phyloP scores from a whole-genome alignment of 64 coral and sea anemone species.

The Porites lutea region DNA sequence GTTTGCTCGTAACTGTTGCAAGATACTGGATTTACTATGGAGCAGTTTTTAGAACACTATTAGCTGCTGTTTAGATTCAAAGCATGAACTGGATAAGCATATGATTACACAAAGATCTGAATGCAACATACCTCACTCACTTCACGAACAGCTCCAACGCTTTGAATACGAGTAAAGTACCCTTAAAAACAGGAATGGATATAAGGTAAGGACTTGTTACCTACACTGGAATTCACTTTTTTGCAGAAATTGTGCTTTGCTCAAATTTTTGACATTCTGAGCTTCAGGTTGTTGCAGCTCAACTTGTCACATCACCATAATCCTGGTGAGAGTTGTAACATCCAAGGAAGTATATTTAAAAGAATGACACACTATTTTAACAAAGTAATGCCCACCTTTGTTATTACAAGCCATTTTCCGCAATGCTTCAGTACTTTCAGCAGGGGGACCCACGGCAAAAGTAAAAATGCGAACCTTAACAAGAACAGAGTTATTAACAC shows the following conservation, averaged over 20 bases:
- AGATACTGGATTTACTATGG: no score
- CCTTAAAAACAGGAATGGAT: conserved; percentile 36
- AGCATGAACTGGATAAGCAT: no score
- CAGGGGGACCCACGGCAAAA: conserved; percentile 96
- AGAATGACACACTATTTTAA: no score
- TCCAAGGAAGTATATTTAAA: not conserved
- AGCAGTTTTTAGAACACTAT: no score
- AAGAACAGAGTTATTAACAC: not conserved
- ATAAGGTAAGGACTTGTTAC: no score
- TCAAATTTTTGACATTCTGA: no score
- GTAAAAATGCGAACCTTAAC: conserved; percentile 98
- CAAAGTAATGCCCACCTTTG: conserved; percentile 85
- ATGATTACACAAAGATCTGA: not conserved
- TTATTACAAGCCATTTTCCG: conserved; percentile 89
- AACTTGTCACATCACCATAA: not conserved
- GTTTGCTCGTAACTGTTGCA: no score
- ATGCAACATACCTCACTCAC: conserved; percentile 76
- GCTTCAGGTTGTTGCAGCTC: no score
- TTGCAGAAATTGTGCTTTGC: no score
- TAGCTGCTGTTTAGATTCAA: no score
- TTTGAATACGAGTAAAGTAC: conserved; percentile 91
- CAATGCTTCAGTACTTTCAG: conserved; percentile 87
- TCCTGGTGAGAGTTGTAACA: not conserved
- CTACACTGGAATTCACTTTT: no score
- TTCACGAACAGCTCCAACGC: conserved; percentile 90